Percentiles rank a stretch among this genome's conserved stretches.
Evolutionary conservation across 1,140 invertebrate genomes (phyloP).

Genomic region (Cydia strobilella): DNA sequence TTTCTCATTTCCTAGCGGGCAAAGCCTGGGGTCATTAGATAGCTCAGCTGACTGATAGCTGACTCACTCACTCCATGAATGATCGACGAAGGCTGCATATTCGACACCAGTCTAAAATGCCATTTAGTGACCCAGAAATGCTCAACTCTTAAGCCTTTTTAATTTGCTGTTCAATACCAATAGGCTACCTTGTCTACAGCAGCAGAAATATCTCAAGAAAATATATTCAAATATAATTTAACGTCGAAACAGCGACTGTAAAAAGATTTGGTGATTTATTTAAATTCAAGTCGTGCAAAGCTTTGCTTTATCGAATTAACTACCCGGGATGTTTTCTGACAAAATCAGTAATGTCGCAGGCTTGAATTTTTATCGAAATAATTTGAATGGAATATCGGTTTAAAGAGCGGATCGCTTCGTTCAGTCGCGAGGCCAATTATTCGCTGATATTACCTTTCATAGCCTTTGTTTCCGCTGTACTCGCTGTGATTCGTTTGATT

Average conservation of each 20-base stretch:
- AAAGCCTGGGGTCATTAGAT: constrained; percentile 21
- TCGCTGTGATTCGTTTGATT: constrained; percentile 7
- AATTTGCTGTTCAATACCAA: background rate
- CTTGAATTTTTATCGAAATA: constrained; percentile 19
- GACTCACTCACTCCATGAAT: constrained; percentile 8
- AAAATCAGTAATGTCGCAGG: background rate
- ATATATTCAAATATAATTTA: background rate
- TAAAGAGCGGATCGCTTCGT: background rate
- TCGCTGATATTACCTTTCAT: constrained; percentile 23
- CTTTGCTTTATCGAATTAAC: constrained; percentile 14
- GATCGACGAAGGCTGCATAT: constrained; percentile 9
- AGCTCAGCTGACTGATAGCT: too few relatives aligned
- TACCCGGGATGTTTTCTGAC: background rate
- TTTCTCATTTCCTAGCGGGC: constrained; percentile 28
- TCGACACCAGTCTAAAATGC: background rate
- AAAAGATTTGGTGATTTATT: constrained; percentile 5
- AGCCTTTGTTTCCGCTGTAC: background rate
- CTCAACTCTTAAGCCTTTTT: background rate
- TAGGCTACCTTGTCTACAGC: background rate
- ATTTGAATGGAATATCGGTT: constrained; percentile 22
- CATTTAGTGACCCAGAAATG: background rate
- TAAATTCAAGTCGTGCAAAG: constrained; percentile 8
- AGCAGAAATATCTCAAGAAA: background rate
- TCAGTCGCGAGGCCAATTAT: constrained; percentile 21
- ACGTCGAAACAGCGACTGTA: background rate